Evolutionary conservation across 1,140 invertebrate genomes (phyloP).

Genomic region (Bradynema listronoti): DNA sequence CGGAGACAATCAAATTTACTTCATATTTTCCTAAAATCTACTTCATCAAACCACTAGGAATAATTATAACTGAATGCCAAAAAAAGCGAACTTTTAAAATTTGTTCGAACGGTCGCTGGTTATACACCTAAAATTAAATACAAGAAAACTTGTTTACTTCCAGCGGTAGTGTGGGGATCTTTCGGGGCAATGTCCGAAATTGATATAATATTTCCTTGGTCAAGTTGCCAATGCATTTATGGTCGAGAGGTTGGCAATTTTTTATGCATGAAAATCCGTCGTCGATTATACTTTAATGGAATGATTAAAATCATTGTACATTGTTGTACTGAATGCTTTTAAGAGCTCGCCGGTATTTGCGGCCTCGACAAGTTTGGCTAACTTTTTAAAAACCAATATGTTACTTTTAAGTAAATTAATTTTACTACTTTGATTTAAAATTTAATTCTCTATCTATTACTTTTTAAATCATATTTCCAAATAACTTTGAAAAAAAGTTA

Average conservation of each 20-base stretch:
- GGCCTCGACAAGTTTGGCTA: slow-evolving; percentile 5
- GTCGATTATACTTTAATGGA: slow-evolving; percentile 33
- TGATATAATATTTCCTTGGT: slow-evolving; percentile 56
- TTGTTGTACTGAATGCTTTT: background rate
- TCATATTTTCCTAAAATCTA: too few species aligned
- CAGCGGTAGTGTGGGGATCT: slow-evolving; percentile 7
- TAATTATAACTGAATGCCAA: background rate
- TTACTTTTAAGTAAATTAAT: too few species aligned
- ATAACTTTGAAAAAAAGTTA: too few species aligned
- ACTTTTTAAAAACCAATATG: too few species aligned
- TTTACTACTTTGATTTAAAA: too few species aligned
- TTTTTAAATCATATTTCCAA: too few species aligned
- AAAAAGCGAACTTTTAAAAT: background rate
- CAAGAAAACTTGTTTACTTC: slow-evolving; percentile 11
- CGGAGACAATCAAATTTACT: too few species aligned
- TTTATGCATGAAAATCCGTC: slow-evolving; percentile 57
- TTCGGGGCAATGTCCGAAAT: slow-evolving; percentile 42
- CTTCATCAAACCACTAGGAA: too few species aligned
- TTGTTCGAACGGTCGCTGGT: slow-evolving; percentile 11
- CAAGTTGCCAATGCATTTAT: slow-evolving; percentile 43
- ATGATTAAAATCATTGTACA: background rate
- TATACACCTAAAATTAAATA: slow-evolving; percentile 12
- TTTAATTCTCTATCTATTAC: too few species aligned
- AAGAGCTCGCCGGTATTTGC: background rate
- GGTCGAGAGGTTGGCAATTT: slow-evolving; percentile 38